These are phyloP conservation scores for Hirudo medicinalis DNA, from an alignment of 1,140 invertebrate species.

Conservation along the genomic window DNA sequence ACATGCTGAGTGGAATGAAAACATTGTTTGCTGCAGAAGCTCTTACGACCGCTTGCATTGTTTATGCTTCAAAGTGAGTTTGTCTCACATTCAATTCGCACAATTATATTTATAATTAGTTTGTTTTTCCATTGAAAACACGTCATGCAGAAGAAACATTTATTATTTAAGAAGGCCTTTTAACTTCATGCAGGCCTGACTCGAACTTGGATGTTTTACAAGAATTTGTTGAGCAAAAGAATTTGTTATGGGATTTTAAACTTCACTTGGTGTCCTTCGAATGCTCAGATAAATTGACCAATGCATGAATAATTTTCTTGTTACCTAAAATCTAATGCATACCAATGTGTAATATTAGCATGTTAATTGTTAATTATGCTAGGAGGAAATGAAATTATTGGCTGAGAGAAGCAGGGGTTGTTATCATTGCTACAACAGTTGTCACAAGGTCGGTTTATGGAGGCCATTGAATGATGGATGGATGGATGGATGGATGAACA, in stretches of 20 bases:
- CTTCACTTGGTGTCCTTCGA: conserved; percentile 40
- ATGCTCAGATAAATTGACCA: conserved; percentile 37
- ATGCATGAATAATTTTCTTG: conserved; percentile 30
- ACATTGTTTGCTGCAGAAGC: too few relatives aligned
- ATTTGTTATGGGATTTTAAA: conserved; percentile 31
- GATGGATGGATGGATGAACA: neutral
- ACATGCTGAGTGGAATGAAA: conserved; percentile 39
- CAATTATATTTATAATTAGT: too few relatives aligned
- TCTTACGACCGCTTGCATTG: too few relatives aligned
- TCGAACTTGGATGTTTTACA: conserved; percentile 37
- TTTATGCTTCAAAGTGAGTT: too few relatives aligned
- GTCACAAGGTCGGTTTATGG: conserved; percentile 32
- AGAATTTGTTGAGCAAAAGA: conserved; percentile 38
- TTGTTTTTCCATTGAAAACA: too few relatives aligned
- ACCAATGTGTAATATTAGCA: neutral
- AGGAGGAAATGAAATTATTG: conserved; percentile 35
- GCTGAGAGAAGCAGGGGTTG: conserved; percentile 35
- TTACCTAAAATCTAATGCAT: neutral
- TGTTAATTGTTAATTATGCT: conserved; percentile 6
- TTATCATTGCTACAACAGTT: conserved; percentile 40
- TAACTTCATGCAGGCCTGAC: conserved; percentile 32
- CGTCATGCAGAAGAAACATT: too few relatives aligned
- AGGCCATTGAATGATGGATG: too few relatives aligned
- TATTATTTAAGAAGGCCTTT: too few relatives aligned
- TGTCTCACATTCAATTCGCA: too few relatives aligned